Conservation (phyloP, 1,140 invertebrate species). For the Macrosteles quadrilineatus region DNA sequence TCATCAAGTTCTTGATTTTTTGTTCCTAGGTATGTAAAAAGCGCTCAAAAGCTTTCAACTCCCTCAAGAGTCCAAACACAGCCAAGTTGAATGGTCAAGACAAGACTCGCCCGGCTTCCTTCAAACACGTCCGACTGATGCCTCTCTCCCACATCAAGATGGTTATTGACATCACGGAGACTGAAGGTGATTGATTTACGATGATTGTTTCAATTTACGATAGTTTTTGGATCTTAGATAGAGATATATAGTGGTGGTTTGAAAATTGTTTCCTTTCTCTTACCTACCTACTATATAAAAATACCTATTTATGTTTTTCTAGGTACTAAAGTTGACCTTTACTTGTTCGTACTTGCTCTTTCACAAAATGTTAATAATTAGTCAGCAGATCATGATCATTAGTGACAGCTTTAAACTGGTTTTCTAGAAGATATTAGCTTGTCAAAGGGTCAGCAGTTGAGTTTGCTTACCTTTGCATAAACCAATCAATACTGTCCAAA, state of each 20-base stretch:
- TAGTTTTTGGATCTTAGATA: slow-evolving; percentile 29
- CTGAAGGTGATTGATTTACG: slow-evolving; percentile 55
- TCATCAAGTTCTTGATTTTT: too few species aligned
- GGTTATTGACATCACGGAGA: slow-evolving; percentile 86
- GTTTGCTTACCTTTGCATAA: too few species aligned
- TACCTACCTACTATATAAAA: too few species aligned
- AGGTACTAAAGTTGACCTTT: too few species aligned
- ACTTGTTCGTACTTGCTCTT: too few species aligned
- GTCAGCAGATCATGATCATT: too few species aligned
- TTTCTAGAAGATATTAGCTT: too few species aligned
- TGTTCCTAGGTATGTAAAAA: slow-evolving; percentile 68
- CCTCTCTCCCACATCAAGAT: slow-evolving; percentile 84
- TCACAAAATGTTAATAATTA: too few species aligned
- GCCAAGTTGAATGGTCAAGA: slow-evolving; percentile 56
- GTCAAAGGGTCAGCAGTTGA: too few species aligned
- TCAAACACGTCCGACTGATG: slow-evolving; percentile 89
- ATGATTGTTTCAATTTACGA: slow-evolving; percentile 13
- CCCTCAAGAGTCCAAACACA: slow-evolving; percentile 63
- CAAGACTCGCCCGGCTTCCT: slow-evolving; percentile 67
- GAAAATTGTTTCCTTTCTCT: slow-evolving; percentile 27
- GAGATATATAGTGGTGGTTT: slow-evolving; percentile 4
- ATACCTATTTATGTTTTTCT: too few species aligned
- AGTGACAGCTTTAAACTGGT: too few species aligned
- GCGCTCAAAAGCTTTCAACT: slow-evolving; percentile 74
- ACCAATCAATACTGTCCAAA: too few species aligned